phyloP scores from a whole-genome alignment of 2,113 vertebrate genomes.

The Plectropomus leopardus region DNA sequence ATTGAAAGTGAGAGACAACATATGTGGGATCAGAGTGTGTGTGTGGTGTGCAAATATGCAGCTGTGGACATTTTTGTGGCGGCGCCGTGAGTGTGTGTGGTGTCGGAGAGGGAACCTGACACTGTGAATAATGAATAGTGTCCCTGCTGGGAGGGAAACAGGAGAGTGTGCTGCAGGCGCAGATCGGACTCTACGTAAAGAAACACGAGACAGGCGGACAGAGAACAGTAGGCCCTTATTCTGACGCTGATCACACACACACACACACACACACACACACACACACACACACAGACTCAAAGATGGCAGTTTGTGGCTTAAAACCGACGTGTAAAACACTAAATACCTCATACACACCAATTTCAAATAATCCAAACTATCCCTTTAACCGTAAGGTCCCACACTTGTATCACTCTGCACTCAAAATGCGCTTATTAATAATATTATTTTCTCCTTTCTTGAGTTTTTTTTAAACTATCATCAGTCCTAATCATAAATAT shows the following conservation, averaged over 20 bases:
- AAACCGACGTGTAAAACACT: no score
- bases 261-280: not conserved
- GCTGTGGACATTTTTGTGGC: slow-evolving; percentile 34
- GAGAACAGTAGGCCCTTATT: slow-evolving; percentile 30
- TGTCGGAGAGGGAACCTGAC: slow-evolving; percentile 23
- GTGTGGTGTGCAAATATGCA: not conserved
- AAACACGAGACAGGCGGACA: slow-evolving; percentile 18
- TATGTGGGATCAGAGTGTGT: slow-evolving; percentile 1
- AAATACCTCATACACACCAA: no score
- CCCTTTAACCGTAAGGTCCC: no score
- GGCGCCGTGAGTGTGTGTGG: slow-evolving; percentile 16
- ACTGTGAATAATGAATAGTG: slow-evolving; percentile 39
- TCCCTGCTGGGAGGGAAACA: slow-evolving; percentile 16
- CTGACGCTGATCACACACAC: not conserved
- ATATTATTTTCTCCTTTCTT: no score
- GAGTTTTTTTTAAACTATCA: no score
- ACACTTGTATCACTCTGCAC: no score
- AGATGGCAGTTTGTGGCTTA: not conserved
- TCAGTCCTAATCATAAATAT: no score
- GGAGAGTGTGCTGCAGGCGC: slow-evolving; percentile 21
- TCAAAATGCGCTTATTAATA: no score
- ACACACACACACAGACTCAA: no score
- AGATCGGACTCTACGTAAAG: slow-evolving; percentile 1
- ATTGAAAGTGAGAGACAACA: not conserved
- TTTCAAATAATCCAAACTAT: no score